A percentile compares a stretch with the other conserved stretches of the same genome.
These are phyloP conservation scores for Podotricha telesiphe DNA, from an alignment of 2,888 invertebrate species.

Conservation along the genomic window DNA sequence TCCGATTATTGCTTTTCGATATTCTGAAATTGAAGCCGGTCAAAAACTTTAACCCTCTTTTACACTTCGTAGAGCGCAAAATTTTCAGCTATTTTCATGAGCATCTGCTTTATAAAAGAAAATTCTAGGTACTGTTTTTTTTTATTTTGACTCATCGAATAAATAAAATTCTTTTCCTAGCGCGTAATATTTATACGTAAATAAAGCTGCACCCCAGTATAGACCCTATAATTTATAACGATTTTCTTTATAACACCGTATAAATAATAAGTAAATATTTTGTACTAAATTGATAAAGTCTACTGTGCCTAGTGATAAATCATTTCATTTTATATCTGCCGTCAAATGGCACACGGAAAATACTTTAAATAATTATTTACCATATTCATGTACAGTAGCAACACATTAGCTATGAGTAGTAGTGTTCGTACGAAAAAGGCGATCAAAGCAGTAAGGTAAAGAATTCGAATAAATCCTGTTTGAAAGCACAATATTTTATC, in stretches of 20 bases:
- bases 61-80: constrained; percentile 14
- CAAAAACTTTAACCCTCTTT: constrained; percentile 14
- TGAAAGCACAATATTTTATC: too few species aligned
- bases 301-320: not conserved
- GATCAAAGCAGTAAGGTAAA: too few species aligned
- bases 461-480: too few species aligned
- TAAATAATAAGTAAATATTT: not conserved
- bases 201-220: not conserved
- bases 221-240: too few species aligned
- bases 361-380: too few species aligned
- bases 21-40: not conserved
- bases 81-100: constrained; percentile 12
- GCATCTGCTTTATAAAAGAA: constrained; percentile 17
- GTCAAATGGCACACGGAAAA: not conserved
- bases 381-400: too few species aligned
- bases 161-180: not conserved
- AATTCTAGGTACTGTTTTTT: constrained; percentile 6
- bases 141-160: not conserved
- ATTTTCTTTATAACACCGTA: not conserved
- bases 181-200: not conserved
- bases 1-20: constrained; percentile 12
- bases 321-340: not conserved
- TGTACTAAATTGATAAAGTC: not conserved
- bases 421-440: too few species aligned
- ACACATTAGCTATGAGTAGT: too few species aligned